phyloP scores from a whole-genome alignment of 2,113 vertebrate species.

The Hydrolagus affinis region DNA sequence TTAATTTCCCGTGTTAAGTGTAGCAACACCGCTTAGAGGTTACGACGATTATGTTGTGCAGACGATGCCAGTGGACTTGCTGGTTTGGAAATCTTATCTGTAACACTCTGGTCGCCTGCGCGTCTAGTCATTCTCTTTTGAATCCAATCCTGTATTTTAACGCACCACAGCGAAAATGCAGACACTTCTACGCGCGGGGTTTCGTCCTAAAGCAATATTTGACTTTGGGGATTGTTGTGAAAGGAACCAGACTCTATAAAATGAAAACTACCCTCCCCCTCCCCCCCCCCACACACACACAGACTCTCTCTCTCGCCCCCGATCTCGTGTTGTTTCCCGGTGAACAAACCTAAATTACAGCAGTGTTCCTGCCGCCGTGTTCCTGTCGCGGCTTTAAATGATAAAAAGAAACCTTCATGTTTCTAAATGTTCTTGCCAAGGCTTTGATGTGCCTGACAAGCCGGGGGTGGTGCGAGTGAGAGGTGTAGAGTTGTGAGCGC shows the following conservation, averaged over 20 bases:
- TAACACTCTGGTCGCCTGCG: neutral
- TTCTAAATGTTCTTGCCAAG: neutral
- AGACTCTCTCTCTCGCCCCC: too few species aligned
- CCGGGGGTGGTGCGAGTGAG: neutral
- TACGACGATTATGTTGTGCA: neutral
- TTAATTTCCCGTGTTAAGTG: neutral
- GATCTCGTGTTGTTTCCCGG: neutral
- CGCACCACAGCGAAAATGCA: neutral
- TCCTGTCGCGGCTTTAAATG: constrained; percentile 14
- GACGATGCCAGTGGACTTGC: neutral
- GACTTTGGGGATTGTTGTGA: constrained; percentile 9
- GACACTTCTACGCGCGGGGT: neutral
- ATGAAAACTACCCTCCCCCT: too few species aligned
- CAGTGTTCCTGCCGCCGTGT: neutral
- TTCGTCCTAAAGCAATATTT: neutral
- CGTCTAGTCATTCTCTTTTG: neutral
- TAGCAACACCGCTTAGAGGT: too few species aligned
- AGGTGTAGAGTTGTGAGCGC: too few species aligned
- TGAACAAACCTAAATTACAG: neutral
- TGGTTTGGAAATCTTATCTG: neutral
- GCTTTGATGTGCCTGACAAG: neutral
- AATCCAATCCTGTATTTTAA: neutral
- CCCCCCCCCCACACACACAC: too few species aligned
- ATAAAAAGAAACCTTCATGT: too few species aligned
- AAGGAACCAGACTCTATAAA: neutral